Evolutionary conservation across 64 coral and sea anemone genomes (phyloP), one percentile per base, ranked within the genome.

Genomic region (Montipora foliosa): DNA sequence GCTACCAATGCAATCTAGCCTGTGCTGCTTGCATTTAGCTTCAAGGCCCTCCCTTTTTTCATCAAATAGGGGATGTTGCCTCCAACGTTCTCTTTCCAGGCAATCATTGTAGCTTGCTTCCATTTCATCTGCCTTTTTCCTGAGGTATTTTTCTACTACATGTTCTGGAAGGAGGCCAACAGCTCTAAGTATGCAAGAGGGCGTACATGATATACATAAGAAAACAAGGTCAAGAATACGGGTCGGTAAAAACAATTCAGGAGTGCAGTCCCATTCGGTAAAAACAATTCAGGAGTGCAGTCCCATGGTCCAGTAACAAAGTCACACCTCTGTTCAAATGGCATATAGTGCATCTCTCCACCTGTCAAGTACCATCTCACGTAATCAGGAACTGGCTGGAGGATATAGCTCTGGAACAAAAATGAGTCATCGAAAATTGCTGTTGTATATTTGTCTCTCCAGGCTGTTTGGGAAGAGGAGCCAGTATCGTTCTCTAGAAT

Each of bases 331-430:
- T 73, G n/a, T 21, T 73, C 70, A 24, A 24, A 73, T 5, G 70
- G 70, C 6, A 73, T 5, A 45, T 85, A 85, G 58, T 85, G 82
- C 60, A 85, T 60, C 69, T 68, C 62, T 10, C 82, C 82, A 20
- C 80, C 50, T 14, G 61, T 25, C 17, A 46, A 11, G 21, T 67
- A 67, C 57, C 19, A 85, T 11, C 82, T 57, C 7, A 85, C 60
- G 17, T 85, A 85, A 29, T 85, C 82, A 67, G 82, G 82, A 14
- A 85, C 61, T 6, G 64, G 82, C 70, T 73, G 70, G 6, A 73
- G 24, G 6, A 29, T 73, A 73, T 6, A 11, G 24, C 70, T 21
- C 5, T 6, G 4, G n/a, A 21, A 25, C 10, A 73, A 24, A 5
- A 8, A 24, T 29, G n/a, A 21, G 70, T 25, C 70, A 29, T 29